Conservation (phyloP, 2,113 vertebrate species). For the Rhea pennata region DNA sequence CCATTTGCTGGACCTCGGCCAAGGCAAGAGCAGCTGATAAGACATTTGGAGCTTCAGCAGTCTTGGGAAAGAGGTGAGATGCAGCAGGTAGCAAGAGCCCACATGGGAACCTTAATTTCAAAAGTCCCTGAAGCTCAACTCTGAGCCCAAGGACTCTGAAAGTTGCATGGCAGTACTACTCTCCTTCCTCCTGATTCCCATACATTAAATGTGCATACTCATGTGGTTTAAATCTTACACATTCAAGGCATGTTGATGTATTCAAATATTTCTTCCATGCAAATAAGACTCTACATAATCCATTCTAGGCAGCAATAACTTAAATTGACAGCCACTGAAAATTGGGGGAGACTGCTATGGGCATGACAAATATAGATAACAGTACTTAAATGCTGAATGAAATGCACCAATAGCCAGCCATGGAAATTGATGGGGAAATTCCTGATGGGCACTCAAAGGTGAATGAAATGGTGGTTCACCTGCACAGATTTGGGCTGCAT, state of each 20-base stretch:
- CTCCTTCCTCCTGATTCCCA: not conserved
- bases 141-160: not conserved
- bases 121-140: accelerated
- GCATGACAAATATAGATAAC: slow-evolving; percentile 2
- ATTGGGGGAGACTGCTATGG: not conserved
- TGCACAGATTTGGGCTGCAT: not conserved
- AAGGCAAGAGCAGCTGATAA: not conserved
- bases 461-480: not conserved
- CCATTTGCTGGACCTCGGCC: not conserved
- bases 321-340: slow-evolving; percentile 43
- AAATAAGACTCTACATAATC: slow-evolving; percentile 16
- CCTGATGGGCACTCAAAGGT: not conserved
- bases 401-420: not conserved
- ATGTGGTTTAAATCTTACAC: not conserved
- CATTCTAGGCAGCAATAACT: slow-evolving; percentile 8
- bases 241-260: not conserved
- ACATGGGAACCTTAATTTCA: accelerated
- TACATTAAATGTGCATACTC: not conserved
- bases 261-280: slow-evolving; percentile 22
- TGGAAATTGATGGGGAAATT: not conserved
- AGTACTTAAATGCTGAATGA: not conserved
- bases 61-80: accelerated
- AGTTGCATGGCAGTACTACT: accelerated
- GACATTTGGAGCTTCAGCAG: accelerated
- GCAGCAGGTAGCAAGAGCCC: not conserved